Base-by-base conservation (phyloP, 2,888 invertebrate genomes). In the Epirrhoe tristata region DNA sequence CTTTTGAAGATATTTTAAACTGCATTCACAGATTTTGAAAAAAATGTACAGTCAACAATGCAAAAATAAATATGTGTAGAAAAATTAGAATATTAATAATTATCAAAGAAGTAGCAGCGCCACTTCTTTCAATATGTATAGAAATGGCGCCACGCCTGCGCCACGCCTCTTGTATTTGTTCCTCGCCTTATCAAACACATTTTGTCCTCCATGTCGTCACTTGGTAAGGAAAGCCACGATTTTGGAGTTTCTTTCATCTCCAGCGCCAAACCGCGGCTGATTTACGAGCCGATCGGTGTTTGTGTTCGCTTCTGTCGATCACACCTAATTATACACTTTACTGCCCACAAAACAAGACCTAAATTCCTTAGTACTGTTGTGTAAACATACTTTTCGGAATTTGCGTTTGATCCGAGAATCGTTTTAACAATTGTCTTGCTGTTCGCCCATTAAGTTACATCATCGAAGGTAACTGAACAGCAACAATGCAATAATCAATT, bases 301-400 rank as follows among this genome's bases (percentile, higher is more conserved):
- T 68, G 67, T 70, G 57, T 54, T 64, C 46, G 50, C 65, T 61
- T 48, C 14, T 58, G 69, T 59, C 58, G 62, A 69, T 72, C 66
- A 43, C 68, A 70, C 72, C 69, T 71, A 73, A 74, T 74, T 73
- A 73, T 74, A 71, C 63, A 64, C 72, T 75, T 74, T 74, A 75
- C 69, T 66, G 66, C 69, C 64, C 58, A 64, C 68, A 70, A 66
- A 74, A 73, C 75, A 73, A 73, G 70, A 67, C 67, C 74, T 67
- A 66, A 50, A 74, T 73, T 74, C 69, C 69, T 56, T 36, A 55
- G 61, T 53, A 52, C 52, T 74, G 60, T 72, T 69, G 67, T 58
- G 67, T 73, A 75, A 74, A 74, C 74, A 71, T 17, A 54, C 51
- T 69, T 72, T 69, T 69, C 53, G 70, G 64, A 51, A 56, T 52